Evolutionary conservation across 1,140 invertebrate species (phyloP).

Genomic region (Catajapyx aquilonaris): DNA sequence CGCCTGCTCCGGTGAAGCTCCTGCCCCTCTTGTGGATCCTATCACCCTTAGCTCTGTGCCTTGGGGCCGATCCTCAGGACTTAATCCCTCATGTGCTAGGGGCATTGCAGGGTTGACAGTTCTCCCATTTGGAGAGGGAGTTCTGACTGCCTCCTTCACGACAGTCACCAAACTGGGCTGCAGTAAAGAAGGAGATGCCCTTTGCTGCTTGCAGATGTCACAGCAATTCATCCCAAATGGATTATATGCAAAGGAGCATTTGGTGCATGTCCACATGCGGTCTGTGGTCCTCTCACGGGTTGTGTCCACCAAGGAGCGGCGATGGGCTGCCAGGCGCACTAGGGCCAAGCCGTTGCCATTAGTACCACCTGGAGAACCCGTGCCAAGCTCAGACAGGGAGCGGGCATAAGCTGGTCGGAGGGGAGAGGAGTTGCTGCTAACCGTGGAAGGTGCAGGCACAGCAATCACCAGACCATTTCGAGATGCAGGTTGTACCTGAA

Average conservation of each 20-base stretch:
- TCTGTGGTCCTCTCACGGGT: slow-evolving; percentile 22
- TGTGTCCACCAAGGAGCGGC: slow-evolving; percentile 14
- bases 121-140: no score
- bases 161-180: slow-evolving; percentile 44
- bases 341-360: slow-evolving; percentile 12
- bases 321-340: slow-evolving; percentile 13
- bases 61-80: no score
- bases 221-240: slow-evolving; percentile 50
- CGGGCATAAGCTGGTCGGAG: no score
- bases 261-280: slow-evolving; percentile 65
- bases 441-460: no score
- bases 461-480: no score
- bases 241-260: slow-evolving; percentile 74
- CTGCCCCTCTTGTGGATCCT: no score
- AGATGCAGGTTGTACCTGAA: no score
- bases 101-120: no score
- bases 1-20: slow-evolving; percentile 24
- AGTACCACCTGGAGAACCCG: slow-evolving; percentile 2
- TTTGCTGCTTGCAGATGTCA: slow-evolving; percentile 49
- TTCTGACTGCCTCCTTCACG: slow-evolving; percentile 31
- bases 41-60: no score
- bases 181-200: slow-evolving; percentile 35
- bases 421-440: no score
- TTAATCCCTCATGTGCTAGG: no score
- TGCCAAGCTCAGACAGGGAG: no score